phyloP scores from a whole-genome alignment of 2,113 vertebrate species.

The Indicator indicator region DNA sequence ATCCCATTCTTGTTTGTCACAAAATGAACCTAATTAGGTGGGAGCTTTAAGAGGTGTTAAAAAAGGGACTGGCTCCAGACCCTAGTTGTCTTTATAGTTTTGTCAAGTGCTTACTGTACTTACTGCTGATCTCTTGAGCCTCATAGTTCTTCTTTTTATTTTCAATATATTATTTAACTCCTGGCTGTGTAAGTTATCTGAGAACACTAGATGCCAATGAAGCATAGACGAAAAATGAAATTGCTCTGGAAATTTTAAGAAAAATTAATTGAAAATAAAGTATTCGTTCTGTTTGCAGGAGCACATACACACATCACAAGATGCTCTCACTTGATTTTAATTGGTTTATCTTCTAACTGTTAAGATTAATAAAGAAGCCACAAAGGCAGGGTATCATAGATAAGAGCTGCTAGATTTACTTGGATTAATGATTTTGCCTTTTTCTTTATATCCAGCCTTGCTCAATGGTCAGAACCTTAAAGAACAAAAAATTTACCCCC shows the following conservation, averaged over 20 bases:
- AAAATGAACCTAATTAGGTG: not conserved
- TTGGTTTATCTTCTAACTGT: slow-evolving; percentile 38
- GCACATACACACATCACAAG: not conserved
- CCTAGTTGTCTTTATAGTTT: not conserved
- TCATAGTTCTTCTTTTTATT: slow-evolving; percentile 1
- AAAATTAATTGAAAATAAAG: not conserved
- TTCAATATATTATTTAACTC: slow-evolving; percentile 15
- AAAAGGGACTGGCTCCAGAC: not conserved
- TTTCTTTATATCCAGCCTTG: not conserved
- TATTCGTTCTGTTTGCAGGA: not conserved
- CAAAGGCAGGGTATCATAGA: not conserved
- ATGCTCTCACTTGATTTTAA: not conserved
- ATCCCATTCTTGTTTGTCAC: not conserved
- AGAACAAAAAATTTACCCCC: not conserved
- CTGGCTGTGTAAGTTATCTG: not conserved
- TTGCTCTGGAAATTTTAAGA: not conserved
- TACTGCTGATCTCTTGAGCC: slow-evolving; percentile 16
- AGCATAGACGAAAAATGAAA: not conserved
- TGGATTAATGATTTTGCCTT: not conserved
- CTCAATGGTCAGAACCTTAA: not conserved
- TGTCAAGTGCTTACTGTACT: slow-evolving; percentile 33
- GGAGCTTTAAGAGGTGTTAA: not conserved
- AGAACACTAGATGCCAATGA: slow-evolving; percentile 14
- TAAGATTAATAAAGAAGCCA: slow-evolving; percentile 27
- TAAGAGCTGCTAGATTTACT: slow-evolving; percentile 23